Evolutionary conservation across 2,888 invertebrate genomes (phyloP).

Genomic region (Noctua comes): DNA sequence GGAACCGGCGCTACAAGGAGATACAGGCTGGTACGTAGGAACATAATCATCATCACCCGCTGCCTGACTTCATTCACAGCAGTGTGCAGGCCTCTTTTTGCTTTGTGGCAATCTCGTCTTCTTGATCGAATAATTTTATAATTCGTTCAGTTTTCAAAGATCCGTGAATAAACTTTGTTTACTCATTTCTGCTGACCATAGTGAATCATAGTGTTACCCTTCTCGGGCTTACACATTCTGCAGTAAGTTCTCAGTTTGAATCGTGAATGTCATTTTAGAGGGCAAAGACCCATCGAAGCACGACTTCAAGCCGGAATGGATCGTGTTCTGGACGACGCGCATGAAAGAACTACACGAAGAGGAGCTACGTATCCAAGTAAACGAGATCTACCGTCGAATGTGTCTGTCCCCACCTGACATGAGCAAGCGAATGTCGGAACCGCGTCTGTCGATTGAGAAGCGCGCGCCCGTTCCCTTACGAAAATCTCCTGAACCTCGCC

Average conservation of each 20-base stretch:
- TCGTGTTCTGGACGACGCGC: constrained; percentile 95
- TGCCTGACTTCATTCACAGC: not conserved
- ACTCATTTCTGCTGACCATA: not conserved
- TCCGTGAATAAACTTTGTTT: not conserved
- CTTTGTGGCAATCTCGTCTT: not conserved
- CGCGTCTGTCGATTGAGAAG: constrained; percentile 14
- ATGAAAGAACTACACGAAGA: constrained; percentile 94
- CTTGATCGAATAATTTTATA: not conserved
- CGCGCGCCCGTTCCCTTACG: constrained; percentile 48
- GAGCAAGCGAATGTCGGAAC: constrained; percentile 60
- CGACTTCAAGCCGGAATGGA: constrained; percentile 97
- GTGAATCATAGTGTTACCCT: not conserved
- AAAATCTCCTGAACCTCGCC: constrained; percentile 57
- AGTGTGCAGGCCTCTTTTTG: not conserved
- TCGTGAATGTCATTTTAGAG: constrained; percentile 75
- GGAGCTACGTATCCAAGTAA: constrained; percentile 92
- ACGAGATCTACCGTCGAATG: constrained; percentile 92
- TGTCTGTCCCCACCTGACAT: constrained; percentile 82
- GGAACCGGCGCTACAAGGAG: constrained; percentile 96
- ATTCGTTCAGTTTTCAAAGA: not conserved
- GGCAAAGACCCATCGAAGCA: constrained; percentile 94
- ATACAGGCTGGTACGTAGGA: constrained; percentile 90
- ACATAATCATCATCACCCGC: not conserved
- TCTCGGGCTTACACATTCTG: not conserved
- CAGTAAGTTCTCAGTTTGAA: not conserved